Evolutionary conservation across 2,888 invertebrate species (phyloP), one percentile per base, ranked within the genome.

Genomic region (Caenorhabditis becei): DNA sequence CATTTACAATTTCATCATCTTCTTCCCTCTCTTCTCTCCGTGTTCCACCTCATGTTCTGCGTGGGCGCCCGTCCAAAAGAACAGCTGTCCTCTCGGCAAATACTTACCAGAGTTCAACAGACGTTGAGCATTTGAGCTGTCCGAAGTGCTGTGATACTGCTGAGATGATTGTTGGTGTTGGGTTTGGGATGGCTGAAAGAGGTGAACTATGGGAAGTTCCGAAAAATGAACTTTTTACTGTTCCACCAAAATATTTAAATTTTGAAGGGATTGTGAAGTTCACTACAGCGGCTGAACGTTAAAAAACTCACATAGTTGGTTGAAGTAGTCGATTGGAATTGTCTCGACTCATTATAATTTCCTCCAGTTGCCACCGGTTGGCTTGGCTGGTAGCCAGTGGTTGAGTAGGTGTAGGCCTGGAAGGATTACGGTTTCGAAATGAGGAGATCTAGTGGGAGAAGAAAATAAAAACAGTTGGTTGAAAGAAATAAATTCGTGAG

Each of bases 61-160:
- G 72, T 65, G 54, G 63, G 72, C 65, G 58, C 4, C n/a, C n/a
- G 14, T 56, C 14, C 18, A 56, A 47, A 44, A 72, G 72, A 63
- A 63, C 65, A 65, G 56, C 72, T 65, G 72, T 51, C 58, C 32
- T 24, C 41, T 35, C 58, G n/a, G 18, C n/a, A 2, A 5, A 18
- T 4, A 54, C 77, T 63, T 70, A 70, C 77, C 77, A 67, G 81
- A 70, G 80, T 83, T 83, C 65, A 80, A 77, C 11, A 82, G 66
- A 58, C 80, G 77, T 61, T 77, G 75, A 53, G 81, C 81, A 72
- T 81, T 83, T 51, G 80, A 67, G 24, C 56, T 56, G 32, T 75
- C 66, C 58, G 72, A 69, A 11, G 70, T n/a, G n/a, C n/a, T 63
- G 20, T 77, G 58, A 32, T 71, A 54, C 28, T 72, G 75, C 20